Conservation (phyloP, 2,888 invertebrate species). For the Liposcelis brunnea region DNA sequence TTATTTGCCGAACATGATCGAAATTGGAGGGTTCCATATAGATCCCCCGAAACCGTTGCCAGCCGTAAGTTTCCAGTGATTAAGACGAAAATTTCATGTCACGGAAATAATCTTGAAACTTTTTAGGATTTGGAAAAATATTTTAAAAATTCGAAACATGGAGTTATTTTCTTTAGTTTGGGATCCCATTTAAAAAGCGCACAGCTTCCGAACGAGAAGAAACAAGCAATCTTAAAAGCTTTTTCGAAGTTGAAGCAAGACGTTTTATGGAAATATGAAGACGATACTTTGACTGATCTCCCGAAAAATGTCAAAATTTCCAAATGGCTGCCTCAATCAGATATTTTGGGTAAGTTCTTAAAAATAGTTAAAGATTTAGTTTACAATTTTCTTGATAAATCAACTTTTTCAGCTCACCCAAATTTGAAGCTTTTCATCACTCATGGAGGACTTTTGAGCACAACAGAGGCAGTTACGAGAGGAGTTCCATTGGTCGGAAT, state of each 20-base stretch:
- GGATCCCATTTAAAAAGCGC: slow-evolving; percentile 15
- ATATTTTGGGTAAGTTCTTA: background rate
- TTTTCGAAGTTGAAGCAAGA: slow-evolving; percentile 14
- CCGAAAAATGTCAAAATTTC: slow-evolving; percentile 2
- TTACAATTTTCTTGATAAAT: too few species aligned
- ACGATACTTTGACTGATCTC: background rate
- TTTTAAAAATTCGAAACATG: slow-evolving; percentile 15
- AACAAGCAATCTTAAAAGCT: slow-evolving; percentile 11
- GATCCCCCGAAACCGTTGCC: slow-evolving; percentile 1
- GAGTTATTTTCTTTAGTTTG: slow-evolving; percentile 17
- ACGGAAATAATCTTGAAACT: too few species aligned
- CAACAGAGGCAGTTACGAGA: slow-evolving; percentile 27
- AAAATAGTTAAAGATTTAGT: too few species aligned
- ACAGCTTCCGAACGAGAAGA: slow-evolving; percentile 12
- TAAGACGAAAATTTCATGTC: too few species aligned
- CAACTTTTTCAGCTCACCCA: slow-evolving; percentile 23
- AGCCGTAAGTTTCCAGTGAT: too few species aligned
- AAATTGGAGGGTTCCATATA: background rate
- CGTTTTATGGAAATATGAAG: slow-evolving; percentile 17
- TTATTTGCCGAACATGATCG: slow-evolving; percentile 19
- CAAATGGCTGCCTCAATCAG: slow-evolving; percentile 6
- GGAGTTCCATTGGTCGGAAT: slow-evolving; percentile 30
- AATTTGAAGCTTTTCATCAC: slow-evolving; percentile 30
- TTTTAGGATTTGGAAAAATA: slow-evolving; percentile 13
- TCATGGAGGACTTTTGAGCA: slow-evolving; percentile 23